Evolutionary conservation across 2,888 invertebrate genomes (phyloP).

Genomic region (Netelia inedita): DNA sequence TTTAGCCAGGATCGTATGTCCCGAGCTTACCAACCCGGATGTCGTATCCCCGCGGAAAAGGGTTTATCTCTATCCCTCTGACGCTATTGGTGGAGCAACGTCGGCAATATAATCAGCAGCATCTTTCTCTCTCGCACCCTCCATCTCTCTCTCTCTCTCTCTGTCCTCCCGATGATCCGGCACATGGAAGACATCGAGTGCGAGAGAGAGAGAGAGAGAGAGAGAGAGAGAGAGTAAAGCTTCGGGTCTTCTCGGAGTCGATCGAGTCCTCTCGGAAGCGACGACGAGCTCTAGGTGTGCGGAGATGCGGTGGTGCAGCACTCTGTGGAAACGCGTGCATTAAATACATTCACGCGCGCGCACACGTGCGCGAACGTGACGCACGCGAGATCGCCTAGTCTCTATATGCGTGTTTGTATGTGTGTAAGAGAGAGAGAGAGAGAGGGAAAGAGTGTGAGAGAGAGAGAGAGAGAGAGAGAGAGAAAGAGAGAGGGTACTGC

Average conservation of each 20-base stretch:
- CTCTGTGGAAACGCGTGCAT: background rate
- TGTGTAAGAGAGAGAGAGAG: constrained; percentile 21
- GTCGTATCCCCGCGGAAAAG: constrained; percentile 37
- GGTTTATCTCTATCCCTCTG: constrained; percentile 39
- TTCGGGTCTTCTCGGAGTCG: constrained; percentile 75
- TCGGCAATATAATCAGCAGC: constrained; percentile 44
- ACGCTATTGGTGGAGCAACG: constrained; percentile 53
- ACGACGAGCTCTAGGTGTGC: constrained; percentile 53
- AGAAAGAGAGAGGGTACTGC: constrained; percentile 47
- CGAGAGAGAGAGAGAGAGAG: constrained; percentile 6
- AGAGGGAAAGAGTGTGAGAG: constrained; percentile 12
- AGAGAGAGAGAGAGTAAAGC: constrained; percentile 33
- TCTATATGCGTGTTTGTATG: no score
- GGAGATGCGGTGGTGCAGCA: constrained; percentile 47
- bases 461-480: constrained; percentile 20
- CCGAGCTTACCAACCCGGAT: constrained; percentile 43
- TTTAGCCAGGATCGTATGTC: constrained; percentile 30
- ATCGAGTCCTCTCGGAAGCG: constrained; percentile 75
- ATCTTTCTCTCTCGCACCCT: constrained; percentile 24
- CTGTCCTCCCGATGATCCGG: constrained; percentile 41
- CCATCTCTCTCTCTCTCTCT: constrained; percentile 22
- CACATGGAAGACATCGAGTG: constrained; percentile 9
- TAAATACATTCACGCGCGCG: constrained; percentile 8
- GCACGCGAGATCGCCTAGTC: no score
- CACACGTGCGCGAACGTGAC: constrained; percentile 36